Percentiles rank a stretch among this genome's conserved stretches.
phyloP scores from a whole-genome alignment of 2,113 vertebrate species.

The zebrafish (Danio rerio) region DNA sequence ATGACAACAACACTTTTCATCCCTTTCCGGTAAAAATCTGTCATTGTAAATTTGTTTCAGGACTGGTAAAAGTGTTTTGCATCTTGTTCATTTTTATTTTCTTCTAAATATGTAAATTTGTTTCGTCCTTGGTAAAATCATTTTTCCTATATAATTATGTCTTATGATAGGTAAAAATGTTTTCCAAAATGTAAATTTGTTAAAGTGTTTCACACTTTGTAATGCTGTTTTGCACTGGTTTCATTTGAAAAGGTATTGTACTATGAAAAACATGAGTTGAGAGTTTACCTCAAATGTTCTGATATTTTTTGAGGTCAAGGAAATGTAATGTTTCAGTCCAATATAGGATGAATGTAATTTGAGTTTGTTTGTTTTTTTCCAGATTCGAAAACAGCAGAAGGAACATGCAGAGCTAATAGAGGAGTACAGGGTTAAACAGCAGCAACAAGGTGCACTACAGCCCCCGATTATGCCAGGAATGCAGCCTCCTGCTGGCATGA shows the following conservation, averaged over 20 bases:
- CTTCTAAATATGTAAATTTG: too few relatives aligned
- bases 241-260: not conserved
- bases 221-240: too few relatives aligned
- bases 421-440: slow-evolving; percentile 93
- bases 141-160: too few relatives aligned
- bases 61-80: too few relatives aligned
- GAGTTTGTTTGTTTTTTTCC: slow-evolving; percentile 22
- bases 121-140: too few relatives aligned
- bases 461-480: slow-evolving; percentile 79
- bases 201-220: too few relatives aligned
- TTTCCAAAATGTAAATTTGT: too few relatives aligned
- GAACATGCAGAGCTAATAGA: slow-evolving; percentile 96
- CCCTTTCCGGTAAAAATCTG: too few relatives aligned
- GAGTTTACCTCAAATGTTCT: not conserved
- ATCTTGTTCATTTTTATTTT: too few relatives aligned
- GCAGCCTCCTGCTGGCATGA: slow-evolving; percentile 74
- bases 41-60: too few relatives aligned
- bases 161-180: too few relatives aligned
- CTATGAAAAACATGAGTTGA: not conserved
- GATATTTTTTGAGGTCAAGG: not conserved
- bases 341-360: not conserved
- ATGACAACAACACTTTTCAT: too few relatives aligned
- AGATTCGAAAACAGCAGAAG: slow-evolving; percentile 98
- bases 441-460: slow-evolving; percentile 79
- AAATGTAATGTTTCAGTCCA: not conserved